phyloP scores from a whole-genome alignment of 2,888 invertebrate species.

The Philereme vetulata region DNA sequence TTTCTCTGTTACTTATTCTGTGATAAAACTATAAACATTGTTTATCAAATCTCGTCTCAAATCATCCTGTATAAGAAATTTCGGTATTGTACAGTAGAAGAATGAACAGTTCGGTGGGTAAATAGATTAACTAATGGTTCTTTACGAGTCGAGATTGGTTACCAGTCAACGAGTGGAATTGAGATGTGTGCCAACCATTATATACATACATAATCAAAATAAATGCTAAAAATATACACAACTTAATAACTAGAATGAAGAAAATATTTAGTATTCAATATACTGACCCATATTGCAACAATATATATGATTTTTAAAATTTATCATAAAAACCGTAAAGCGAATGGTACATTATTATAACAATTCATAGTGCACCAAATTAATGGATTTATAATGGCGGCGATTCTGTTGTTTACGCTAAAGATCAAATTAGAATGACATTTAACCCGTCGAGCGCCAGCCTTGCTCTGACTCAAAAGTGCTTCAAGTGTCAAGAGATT shows the following conservation, averaged over 20 bases:
- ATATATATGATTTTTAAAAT: conserved; percentile 5
- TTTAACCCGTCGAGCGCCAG: no score
- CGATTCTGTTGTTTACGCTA: no score
- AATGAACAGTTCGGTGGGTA: conserved; percentile 64
- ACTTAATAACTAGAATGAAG: conserved; percentile 47
- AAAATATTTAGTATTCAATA: conserved; percentile 49
- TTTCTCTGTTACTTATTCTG: no score
- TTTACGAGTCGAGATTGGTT: conserved; percentile 46
- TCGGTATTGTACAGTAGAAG: conserved; percentile 22
- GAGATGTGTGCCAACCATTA: conserved; percentile 51
- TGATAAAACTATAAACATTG: no score
- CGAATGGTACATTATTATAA: conserved; percentile 1
- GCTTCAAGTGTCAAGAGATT: no score
- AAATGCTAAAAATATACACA: conserved; percentile 66
- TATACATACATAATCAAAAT: conserved; percentile 61
- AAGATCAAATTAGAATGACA: no score
- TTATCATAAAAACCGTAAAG: conserved; percentile 1
- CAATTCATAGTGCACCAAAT: conserved; percentile 5
- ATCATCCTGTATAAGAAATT: not conserved
- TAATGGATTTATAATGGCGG: conserved; percentile 2
- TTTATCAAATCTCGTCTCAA: no score
- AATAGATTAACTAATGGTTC: conserved; percentile 39
- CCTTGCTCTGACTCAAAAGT: no score
- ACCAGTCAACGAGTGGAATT: conserved; percentile 35
- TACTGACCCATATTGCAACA: conserved; percentile 41